phyloP scores from a whole-genome alignment of 2,888 invertebrate genomes.

The Andrena fulva region DNA sequence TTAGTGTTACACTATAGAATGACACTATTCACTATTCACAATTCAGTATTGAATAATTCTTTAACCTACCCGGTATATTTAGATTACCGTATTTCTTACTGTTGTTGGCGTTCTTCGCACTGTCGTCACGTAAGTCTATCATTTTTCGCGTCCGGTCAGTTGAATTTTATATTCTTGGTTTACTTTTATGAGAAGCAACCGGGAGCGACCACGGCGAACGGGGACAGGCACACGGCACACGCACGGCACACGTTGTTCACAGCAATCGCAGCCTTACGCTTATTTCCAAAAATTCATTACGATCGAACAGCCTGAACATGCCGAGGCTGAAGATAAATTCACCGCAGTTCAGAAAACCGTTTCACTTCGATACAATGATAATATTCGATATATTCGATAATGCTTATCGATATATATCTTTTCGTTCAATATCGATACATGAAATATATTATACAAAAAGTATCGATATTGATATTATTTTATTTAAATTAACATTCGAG shows the following conservation, averaged over 20 bases:
- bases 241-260: neutral
- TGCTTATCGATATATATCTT: too few relatives aligned
- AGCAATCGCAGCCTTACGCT: neutral
- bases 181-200: neutral
- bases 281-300: constrained; percentile 1
- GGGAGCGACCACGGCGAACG: neutral
- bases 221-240: constrained; percentile 1
- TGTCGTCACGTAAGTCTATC: constrained; percentile 77
- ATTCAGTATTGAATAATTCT: neutral
- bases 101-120: constrained; percentile 54
- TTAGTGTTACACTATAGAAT: neutral
- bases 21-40: neutral
- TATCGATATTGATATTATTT: too few relatives aligned
- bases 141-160: constrained; percentile 64
- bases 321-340: too few relatives aligned
- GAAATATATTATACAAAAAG: too few relatives aligned
- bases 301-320: too few relatives aligned
- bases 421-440: too few relatives aligned
- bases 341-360: too few relatives aligned
- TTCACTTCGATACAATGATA: too few relatives aligned
- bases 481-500: too few relatives aligned
- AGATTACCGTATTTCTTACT: constrained; percentile 61
- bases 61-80: constrained; percentile 73
- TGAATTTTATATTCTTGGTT: constrained; percentile 13
- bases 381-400: too few relatives aligned